A percentile compares a stretch with the other conserved stretches of the same genome.
phyloP scores from a whole-genome alignment of 2,113 vertebrate genomes.

The Elephas maximus region DNA sequence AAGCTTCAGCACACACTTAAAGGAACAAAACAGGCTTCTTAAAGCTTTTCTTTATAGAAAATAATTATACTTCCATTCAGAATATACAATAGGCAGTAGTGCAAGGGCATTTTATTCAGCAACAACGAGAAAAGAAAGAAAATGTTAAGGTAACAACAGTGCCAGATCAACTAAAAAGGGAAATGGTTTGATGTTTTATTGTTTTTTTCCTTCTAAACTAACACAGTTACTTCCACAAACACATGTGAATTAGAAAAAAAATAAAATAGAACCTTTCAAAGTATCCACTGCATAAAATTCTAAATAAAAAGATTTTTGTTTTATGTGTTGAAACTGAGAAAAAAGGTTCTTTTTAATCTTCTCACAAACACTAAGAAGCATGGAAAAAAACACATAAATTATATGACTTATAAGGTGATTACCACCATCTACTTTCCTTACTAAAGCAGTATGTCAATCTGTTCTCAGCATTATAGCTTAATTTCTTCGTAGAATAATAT shows the following conservation, averaged over 20 bases:
- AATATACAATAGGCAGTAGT: constrained; percentile 45
- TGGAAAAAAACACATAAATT: not conserved
- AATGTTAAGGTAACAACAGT: not conserved
- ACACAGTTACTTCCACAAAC: constrained; percentile 49
- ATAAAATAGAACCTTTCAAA: constrained; percentile 23
- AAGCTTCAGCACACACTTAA: constrained; percentile 49
- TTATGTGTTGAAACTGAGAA: constrained; percentile 35
- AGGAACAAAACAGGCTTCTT: constrained; percentile 51
- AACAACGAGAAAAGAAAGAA: constrained; percentile 45
- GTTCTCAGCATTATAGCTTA: not conserved
- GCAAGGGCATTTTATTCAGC: constrained; percentile 10
- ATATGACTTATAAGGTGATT: not conserved
- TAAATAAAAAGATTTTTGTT: constrained; percentile 35
- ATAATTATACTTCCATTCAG: constrained; percentile 69
- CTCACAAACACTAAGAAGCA: constrained; percentile 9
- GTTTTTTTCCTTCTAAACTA: constrained; percentile 10
- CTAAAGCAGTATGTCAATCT: not conserved
- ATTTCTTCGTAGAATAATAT: not conserved
- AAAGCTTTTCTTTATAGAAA: constrained; percentile 55
- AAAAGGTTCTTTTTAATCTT: not conserved
- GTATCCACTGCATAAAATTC: constrained; percentile 40
- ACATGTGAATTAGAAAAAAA: constrained; percentile 22
- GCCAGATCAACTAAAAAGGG: constrained; percentile 28
- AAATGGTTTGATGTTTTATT: constrained; percentile 52
- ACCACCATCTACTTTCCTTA: not conserved